A percentile compares a stretch with the other conserved stretches of the same genome.
Conservation (phyloP, 2,797 vertebrate species). For the Characodon lateralis region DNA sequence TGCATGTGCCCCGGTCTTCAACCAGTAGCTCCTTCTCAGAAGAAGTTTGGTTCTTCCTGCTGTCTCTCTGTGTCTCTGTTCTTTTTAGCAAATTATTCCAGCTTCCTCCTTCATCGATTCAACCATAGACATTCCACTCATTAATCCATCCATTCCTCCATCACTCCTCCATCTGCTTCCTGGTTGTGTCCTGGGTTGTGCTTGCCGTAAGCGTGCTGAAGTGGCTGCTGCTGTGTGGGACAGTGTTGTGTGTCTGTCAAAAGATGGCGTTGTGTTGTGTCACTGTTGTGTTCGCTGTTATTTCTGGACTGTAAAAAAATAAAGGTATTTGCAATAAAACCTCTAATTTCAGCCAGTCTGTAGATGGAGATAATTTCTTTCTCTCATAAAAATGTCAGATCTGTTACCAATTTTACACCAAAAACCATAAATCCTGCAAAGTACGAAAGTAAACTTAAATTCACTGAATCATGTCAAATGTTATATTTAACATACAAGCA, state of each 20-base stretch:
- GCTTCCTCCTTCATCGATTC: constrained; percentile 11
- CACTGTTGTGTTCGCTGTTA: not conserved
- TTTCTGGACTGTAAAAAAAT: not conserved
- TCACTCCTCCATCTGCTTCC: constrained; percentile 62
- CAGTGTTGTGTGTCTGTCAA: constrained; percentile 4
- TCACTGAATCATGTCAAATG: not conserved
- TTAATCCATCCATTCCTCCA: constrained; percentile 36
- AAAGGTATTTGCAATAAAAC: not conserved
- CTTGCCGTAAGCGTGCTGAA: constrained; percentile 43
- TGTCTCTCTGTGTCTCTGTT: constrained; percentile 56
- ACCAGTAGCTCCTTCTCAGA: too few species aligned
- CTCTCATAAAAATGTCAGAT: not conserved
- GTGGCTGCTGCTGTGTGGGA: constrained; percentile 22
- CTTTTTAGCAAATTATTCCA: constrained; percentile 14
- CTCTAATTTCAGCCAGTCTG: not conserved
- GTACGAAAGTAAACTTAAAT: not conserved
- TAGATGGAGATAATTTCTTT: not conserved
- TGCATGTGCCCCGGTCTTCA: not conserved
- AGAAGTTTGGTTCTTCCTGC: constrained; percentile 7
- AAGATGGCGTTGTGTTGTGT: constrained; percentile 10
- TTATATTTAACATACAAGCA: not conserved
- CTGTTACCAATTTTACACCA: not conserved
- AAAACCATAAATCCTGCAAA: not conserved
- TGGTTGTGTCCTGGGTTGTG: constrained; percentile 61
- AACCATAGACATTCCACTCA: constrained; percentile 1